Evolutionary conservation across 1,140 invertebrate species (phyloP).

Genomic region (Papilio xuthus): DNA sequence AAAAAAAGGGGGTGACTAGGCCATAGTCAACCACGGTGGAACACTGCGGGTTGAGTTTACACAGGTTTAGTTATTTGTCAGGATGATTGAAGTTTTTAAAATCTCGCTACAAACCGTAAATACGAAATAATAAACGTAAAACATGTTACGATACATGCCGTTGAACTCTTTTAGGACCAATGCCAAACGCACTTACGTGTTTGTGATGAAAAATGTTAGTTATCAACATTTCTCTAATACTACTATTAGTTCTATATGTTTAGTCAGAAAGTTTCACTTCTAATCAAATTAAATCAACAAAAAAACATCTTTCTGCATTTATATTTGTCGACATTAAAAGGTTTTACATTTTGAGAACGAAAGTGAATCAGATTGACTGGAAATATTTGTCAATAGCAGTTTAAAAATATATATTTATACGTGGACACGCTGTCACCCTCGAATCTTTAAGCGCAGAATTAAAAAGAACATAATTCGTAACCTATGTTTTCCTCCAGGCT

Average conservation of each 20-base stretch:
- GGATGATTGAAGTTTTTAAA: background rate
- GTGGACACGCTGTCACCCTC: background rate
- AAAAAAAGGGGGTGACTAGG: too few relatives aligned
- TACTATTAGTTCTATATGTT: background rate
- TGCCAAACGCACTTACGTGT: background rate
- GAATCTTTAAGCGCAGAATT: too few relatives aligned
- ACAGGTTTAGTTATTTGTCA: background rate
- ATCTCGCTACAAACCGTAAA: background rate
- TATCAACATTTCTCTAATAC: background rate
- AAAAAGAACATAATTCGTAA: too few relatives aligned
- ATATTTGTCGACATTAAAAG: background rate
- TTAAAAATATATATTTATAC: background rate
- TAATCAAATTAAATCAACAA: background rate
- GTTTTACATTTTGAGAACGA: background rate
- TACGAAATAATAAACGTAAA: background rate
- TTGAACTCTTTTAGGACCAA: conserved; percentile 1
- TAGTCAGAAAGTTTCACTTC: too few relatives aligned
- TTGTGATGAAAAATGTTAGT: background rate
- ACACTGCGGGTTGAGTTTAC: too few relatives aligned
- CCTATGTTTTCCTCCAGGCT: too few relatives aligned
- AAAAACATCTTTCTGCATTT: background rate
- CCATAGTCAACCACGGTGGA: too few relatives aligned
- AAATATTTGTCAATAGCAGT: background rate
- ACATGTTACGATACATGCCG: background rate
- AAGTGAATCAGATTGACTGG: background rate